Conservation (phyloP, 2,113 vertebrate species). For the Gracilinanus agilis region DNA sequence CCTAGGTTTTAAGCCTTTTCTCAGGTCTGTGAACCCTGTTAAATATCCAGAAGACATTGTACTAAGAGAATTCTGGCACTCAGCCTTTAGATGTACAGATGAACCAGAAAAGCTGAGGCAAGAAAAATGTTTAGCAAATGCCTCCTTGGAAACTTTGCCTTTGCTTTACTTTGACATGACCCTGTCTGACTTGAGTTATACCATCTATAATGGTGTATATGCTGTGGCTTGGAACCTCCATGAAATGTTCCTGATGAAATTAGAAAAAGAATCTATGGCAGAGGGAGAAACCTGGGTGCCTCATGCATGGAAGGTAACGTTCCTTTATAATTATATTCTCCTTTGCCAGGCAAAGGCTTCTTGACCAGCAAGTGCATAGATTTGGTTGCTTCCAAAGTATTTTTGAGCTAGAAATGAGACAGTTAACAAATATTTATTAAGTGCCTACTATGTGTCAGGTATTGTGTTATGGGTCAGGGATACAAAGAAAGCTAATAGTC, state of each 20-base stretch:
- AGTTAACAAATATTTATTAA: too few species aligned
- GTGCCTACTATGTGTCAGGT: not conserved
- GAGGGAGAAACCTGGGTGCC: too few species aligned
- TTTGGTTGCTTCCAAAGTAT: too few species aligned
- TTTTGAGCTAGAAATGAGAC: too few species aligned
- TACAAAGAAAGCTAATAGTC: not conserved
- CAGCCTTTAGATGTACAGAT: not conserved
- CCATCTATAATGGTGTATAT: not conserved
- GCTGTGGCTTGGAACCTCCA: not conserved
- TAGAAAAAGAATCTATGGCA: not conserved
- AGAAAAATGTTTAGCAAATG: not conserved
- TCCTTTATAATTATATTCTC: too few species aligned
- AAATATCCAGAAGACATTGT: not conserved
- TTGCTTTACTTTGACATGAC: not conserved
- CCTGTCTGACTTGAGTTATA: not conserved
- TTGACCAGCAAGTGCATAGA: too few species aligned
- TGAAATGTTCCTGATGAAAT: not conserved
- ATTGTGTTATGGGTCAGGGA: too few species aligned
- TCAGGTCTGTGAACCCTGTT: not conserved
- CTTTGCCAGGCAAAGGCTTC: too few species aligned
- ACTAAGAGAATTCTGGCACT: not conserved
- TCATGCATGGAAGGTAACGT: too few species aligned
- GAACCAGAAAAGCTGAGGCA: not conserved
- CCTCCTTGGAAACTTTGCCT: not conserved
- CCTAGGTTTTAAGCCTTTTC: not conserved